Base-by-base conservation (phyloP, 1,140 invertebrate genomes). In the Frieseomelitta varia region DNA sequence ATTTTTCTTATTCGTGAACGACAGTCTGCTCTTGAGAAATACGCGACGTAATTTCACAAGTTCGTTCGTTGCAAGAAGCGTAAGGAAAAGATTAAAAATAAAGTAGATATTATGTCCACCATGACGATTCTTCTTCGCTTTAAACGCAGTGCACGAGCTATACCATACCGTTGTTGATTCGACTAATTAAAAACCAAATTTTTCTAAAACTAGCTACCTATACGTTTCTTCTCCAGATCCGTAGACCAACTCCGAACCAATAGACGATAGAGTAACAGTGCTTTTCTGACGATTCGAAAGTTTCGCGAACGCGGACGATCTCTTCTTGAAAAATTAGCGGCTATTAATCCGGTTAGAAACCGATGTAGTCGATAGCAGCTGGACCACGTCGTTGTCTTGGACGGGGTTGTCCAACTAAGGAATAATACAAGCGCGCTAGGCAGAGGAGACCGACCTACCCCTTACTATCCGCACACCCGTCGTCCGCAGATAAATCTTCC, bases 401-500 rank as follows among this genome's bases (percentile, higher is more conserved):
- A 86, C 87, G 86, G 90, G 92, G 86, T 91, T 92, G 92, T 93
- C 91, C 90, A 87, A 92, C 86, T 90, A 90, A 91, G 90, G 92
- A 93, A 93, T 94, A 94, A 93, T 93, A 94, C 93, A 93, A 94
- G 91, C 89, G 90, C 86, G 88, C 85, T 92, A 91, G 88, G 88
- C 88, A 90, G 87, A 91, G 84, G 87, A 86, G 81, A 85, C 84
- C 91, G 84, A 91, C 78, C 91, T 92, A 93, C 93, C 93, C 93
- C 90, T 91, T 91, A 90, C 92, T 89, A 93, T 93, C 90, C 93
- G 93, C 91, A 92, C 94, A 94, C 92, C 94, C 94, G 94, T 95
- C 92, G 93, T 92, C 93, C 92, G 90, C 87, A 94, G 92, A 95
- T 95, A 95, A 95, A 94, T 95, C 94, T 95, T 93, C 86, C 92